Conservation (phyloP, 2,888 invertebrate species). For the Clepsis dumicolana region DNA sequence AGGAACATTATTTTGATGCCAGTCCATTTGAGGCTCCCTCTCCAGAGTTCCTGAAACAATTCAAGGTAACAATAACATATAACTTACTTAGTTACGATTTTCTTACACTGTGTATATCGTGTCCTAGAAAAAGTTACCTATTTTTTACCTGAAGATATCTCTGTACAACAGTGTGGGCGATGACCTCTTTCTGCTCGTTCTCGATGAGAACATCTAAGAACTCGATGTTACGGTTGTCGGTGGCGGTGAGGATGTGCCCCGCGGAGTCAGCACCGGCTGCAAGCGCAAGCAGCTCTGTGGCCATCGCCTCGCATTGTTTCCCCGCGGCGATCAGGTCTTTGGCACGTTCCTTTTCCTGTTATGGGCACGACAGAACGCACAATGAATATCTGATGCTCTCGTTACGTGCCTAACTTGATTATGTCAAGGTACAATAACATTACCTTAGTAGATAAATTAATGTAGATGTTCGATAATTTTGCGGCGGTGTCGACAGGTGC, state of each 20-base stretch:
- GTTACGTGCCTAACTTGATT: constrained; percentile 35
- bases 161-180: constrained; percentile 98
- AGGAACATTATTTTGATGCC: constrained; percentile 97
- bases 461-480: constrained; percentile 97
- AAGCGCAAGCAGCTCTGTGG: constrained; percentile 96
- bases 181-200: constrained; percentile 99
- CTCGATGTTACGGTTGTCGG: constrained; percentile 97
- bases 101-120: constrained; percentile 35
- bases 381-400: constrained; percentile 53
- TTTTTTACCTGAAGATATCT: constrained; percentile 96
- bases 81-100: constrained; percentile 16
- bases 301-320: constrained; percentile 98
- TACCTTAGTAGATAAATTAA: constrained; percentile 94
- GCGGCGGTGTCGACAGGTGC: constrained; percentile 99
- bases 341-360: constrained; percentile 97
- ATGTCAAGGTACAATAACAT: constrained; percentile 42
- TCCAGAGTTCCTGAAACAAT: constrained; percentile 96
- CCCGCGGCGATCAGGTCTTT: constrained; percentile 98
- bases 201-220: constrained; percentile 99
- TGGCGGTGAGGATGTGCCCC: constrained; percentile 96
- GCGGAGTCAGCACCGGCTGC: constrained; percentile 98
- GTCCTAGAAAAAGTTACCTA: constrained; percentile 80
- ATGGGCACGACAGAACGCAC: constrained; percentile 48
- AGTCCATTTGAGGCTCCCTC: constrained; percentile 98
- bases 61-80: constrained; percentile 31